A percentile compares a stretch with the other conserved stretches of the same genome.
phyloP scores from a whole-genome alignment of 1,140 invertebrate genomes.

The Tyrophagus putrescentiae region DNA sequence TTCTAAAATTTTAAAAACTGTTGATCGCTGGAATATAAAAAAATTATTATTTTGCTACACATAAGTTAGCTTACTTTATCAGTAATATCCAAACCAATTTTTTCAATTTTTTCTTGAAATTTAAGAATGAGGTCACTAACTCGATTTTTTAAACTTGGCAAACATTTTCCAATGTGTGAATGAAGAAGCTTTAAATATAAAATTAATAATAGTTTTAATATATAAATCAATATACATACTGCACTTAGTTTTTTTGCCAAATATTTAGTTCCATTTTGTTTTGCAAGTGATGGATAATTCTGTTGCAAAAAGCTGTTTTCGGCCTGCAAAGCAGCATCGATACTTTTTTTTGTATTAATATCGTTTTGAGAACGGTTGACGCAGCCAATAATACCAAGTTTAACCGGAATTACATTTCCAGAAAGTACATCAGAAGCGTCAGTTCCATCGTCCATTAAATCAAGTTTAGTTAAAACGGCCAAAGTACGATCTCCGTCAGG shows the following conservation, averaged over 20 bases:
- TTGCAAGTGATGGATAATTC: constrained; percentile 92
- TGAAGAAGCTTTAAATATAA: constrained; percentile 54
- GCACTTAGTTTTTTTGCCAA: constrained; percentile 92
- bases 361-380: constrained; percentile 96
- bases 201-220: too few relatives aligned
- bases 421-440: constrained; percentile 97
- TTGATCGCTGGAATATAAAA: too few relatives aligned
- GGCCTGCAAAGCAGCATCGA: constrained; percentile 76
- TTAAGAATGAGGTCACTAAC: constrained; percentile 95
- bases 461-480: constrained; percentile 96
- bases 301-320: constrained; percentile 82
- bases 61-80: constrained; percentile 50
- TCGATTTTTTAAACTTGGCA: constrained; percentile 92
- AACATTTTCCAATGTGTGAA: constrained; percentile 98
- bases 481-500: constrained; percentile 82
- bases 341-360: constrained; percentile 77
- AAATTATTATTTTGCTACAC: background rate
- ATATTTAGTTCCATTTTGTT: constrained; percentile 88
- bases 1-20: too few relatives aligned
- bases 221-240: constrained; percentile 30
- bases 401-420: constrained; percentile 92
- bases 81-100: constrained; percentile 89
- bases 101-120: constrained; percentile 83
- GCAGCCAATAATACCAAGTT: constrained; percentile 92
- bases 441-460: constrained; percentile 98